Base-by-base conservation (phyloP, 2,113 vertebrate genomes). In the Ia io region DNA sequence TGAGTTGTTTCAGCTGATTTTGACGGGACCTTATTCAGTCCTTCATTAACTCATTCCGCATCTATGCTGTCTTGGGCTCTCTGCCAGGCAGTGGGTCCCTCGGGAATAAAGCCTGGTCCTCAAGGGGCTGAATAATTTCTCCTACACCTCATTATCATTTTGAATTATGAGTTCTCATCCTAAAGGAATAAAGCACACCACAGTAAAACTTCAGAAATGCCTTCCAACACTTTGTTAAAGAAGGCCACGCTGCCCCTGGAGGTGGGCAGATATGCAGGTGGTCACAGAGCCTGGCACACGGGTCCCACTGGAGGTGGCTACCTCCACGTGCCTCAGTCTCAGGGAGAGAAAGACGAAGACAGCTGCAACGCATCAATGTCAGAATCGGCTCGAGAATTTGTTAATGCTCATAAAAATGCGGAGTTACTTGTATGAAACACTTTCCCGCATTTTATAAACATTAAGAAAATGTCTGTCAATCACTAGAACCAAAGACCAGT, bases 381-480 rank as follows among this genome's bases (percentile, higher is more conserved):
- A 77, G 92, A 85, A 47, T 42, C 35, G n/a, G 76, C 78, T n/a
- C 65, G 59, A 84, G 84, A 74, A 71, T 84, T 12, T 96, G 42
- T 59, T 90, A 77, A 67, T 42, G 28, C 84, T 86, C 49, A 13
- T 16, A 30, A 94, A 94, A 94, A 93, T 65, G 65, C 67, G 79
- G 12, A 88, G 40, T 16, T 77, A 32, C 85, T 90, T 49, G 53
- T 30, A 73, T 14, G 74, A 96, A 91, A 73, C 28, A 79, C 47
- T 44, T 61, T 32, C 28, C 53, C 67, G 90, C 53, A 59, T 77
- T 79, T 82, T 10, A 30, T 74, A 96, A 94, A 94, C 71, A 63
- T 69, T 56, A 77, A 82, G 78, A 94, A 91, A 95, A 95, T 61
- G 69, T 71, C 47, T 94, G 51, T 93, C 94, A 76, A 76, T 92